A percentile compares a stretch with the other conserved stretches of the same genome.
Conservation (phyloP, 2,113 vertebrate species). For the Parus major region DNA sequence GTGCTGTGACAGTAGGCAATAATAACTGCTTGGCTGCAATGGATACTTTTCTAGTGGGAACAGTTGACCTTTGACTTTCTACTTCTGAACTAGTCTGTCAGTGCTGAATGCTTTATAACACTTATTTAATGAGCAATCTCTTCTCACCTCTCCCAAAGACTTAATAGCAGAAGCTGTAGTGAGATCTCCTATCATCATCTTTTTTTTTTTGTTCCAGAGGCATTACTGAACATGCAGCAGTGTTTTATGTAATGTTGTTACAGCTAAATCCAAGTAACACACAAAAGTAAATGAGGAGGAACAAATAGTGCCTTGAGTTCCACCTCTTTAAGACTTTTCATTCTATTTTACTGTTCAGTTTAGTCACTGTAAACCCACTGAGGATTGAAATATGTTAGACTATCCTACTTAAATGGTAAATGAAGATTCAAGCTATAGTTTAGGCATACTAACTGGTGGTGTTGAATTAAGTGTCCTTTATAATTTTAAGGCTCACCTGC, state of each 20-base stretch:
- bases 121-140: slow-evolving; percentile 56
- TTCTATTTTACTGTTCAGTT: background rate
- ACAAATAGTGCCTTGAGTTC: background rate
- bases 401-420: background rate
- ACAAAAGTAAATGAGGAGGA: background rate
- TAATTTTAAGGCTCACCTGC: background rate
- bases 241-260: background rate
- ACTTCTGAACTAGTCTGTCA: slow-evolving; percentile 21
- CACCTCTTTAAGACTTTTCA: slow-evolving; percentile 7
- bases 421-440: background rate
- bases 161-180: slow-evolving; percentile 63
- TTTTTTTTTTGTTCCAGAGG: background rate
- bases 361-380: background rate
- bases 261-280: background rate
- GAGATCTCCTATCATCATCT: slow-evolving; percentile 54
- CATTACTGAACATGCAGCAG: background rate
- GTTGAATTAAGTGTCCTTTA: background rate
- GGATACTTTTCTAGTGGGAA: slow-evolving; percentile 7
- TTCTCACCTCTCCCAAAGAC: slow-evolving; percentile 43
- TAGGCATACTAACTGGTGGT: background rate
- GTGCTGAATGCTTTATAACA: slow-evolving; percentile 39
- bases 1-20: background rate
- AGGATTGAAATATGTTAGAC: background rate
- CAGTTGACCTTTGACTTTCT: slow-evolving; percentile 31
- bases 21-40: background rate